Percentiles rank a stretch among this genome's conserved stretches.
phyloP scores from a whole-genome alignment of 2,888 invertebrate genomes.

The Ophioninae sp. region DNA sequence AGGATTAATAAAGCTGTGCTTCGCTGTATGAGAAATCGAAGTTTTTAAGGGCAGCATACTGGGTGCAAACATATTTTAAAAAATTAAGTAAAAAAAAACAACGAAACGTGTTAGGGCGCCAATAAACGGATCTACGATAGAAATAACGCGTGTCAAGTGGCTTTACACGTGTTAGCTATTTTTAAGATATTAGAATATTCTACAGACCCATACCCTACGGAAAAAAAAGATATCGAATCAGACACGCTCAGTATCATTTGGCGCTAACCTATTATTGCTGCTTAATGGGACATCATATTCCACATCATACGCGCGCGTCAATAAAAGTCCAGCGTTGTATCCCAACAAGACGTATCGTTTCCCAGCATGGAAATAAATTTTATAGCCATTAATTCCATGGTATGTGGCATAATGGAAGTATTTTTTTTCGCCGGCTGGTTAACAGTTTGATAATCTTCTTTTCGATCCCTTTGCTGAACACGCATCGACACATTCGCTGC shows the following conservation, averaged over 20 bases:
- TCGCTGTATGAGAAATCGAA: constrained; percentile 45
- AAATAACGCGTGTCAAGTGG: constrained; percentile 63
- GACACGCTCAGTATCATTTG: constrained; percentile 75
- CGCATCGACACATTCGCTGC: background rate
- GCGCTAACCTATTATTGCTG: constrained; percentile 81
- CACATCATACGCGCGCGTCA: constrained; percentile 78
- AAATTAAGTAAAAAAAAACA: constrained; percentile 17
- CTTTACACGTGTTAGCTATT: constrained; percentile 36
- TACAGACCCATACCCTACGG: constrained; percentile 37
- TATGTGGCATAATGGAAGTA: constrained; percentile 8
- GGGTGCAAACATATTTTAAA: constrained; percentile 57
- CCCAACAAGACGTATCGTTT: constrained; percentile 76
- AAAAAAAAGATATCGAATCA: constrained; percentile 68
- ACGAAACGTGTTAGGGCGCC: constrained; percentile 57
- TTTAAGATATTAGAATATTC: constrained; percentile 8
- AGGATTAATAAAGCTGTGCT: constrained; percentile 44
- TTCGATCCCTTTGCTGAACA: background rate
- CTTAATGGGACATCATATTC: constrained; percentile 79
- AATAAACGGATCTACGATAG: constrained; percentile 60
- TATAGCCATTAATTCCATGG: constrained; percentile 71
- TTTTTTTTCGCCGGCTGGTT: background rate
- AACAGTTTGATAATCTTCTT: background rate
- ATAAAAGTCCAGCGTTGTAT: constrained; percentile 77
- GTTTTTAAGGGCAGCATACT: constrained; percentile 37
- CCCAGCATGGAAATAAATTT: constrained; percentile 80